Percentiles rank a stretch among this genome's conserved stretches.
These are phyloP conservation scores for Dusona sp. DNA, from an alignment of 2,888 invertebrate genomes.

Conservation along the genomic window DNA sequence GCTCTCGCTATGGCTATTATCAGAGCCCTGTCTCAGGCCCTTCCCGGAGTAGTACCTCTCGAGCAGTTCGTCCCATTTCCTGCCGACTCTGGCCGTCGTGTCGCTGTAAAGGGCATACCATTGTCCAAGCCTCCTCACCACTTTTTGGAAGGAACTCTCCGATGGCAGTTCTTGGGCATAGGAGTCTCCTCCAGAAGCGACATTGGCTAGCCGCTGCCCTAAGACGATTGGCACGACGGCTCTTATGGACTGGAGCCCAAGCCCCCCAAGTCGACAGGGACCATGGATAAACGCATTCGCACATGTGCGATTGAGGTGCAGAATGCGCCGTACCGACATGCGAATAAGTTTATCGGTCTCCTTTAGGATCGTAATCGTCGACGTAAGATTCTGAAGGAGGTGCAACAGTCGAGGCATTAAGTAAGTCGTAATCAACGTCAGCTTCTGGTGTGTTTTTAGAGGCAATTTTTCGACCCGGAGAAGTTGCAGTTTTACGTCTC, in stretches of 20 bases:
- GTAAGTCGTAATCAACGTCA: constrained; percentile 12
- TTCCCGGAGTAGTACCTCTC: background rate
- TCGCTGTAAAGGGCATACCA: background rate
- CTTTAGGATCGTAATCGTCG: background rate
- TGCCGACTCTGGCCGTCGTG: constrained; percentile 40
- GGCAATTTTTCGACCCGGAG: constrained; percentile 25
- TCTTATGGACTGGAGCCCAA: constrained; percentile 30
- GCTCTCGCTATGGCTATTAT: too few relatives aligned
- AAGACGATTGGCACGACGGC: background rate
- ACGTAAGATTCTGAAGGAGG: constrained; percentile 11
- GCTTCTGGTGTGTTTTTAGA: constrained; percentile 48
- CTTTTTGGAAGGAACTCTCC: background rate
- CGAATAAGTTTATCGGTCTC: constrained; percentile 39
- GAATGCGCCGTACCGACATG: constrained; percentile 15
- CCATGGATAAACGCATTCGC: constrained; percentile 32
- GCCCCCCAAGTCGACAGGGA: background rate
- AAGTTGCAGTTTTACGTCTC: background rate
- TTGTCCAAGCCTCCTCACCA: background rate
- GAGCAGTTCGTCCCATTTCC: background rate
- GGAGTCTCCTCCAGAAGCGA: background rate
- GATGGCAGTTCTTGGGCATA: background rate
- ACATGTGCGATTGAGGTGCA: constrained; percentile 39
- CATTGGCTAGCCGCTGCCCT: background rate
- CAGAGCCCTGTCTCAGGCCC: too few relatives aligned
- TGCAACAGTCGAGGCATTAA: constrained; percentile 22